Percentiles rank a stretch among this genome's conserved stretches.
Conservation (phyloP, 2,113 vertebrate species). For the Scomber colias region DNA sequence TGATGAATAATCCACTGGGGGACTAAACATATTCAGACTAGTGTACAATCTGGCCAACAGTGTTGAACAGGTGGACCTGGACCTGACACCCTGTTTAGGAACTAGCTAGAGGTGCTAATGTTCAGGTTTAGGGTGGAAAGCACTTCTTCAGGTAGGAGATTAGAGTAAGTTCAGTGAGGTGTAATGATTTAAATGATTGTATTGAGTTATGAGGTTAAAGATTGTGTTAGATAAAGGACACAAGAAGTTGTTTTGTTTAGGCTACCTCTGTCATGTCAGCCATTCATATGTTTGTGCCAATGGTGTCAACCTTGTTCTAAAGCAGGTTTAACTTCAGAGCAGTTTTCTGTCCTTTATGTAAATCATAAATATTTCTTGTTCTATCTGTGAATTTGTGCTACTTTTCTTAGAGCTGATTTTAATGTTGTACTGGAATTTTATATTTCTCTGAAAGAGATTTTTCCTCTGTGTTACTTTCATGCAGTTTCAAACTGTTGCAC, state of each 20-base stretch:
- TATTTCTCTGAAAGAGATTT: conserved; percentile 15
- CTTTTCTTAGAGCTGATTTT: neutral
- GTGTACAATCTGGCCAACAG: neutral
- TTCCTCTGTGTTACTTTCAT: neutral
- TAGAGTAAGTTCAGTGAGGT: too few species aligned
- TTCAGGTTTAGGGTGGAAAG: too few species aligned
- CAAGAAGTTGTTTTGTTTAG: neutral
- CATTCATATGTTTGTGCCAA: neutral
- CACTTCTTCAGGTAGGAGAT: neutral
- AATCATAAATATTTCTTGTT: neutral
- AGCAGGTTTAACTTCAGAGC: neutral
- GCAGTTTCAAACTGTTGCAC: conserved; percentile 8
- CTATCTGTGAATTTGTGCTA: too few species aligned
- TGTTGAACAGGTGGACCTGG: too few species aligned
- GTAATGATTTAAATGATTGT: too few species aligned
- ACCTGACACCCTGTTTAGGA: too few species aligned
- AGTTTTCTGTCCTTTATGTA: neutral
- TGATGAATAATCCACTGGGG: too few species aligned
- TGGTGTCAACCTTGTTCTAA: neutral
- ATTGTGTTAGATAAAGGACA: neutral
- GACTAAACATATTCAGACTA: neutral
- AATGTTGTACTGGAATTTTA: neutral
- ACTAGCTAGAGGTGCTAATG: too few species aligned
- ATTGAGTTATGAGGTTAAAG: too few species aligned
- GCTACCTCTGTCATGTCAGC: neutral